These are phyloP conservation scores for Pteromalus puparum DNA, from an alignment of 1,140 invertebrate genomes.

Conservation along the genomic window DNA sequence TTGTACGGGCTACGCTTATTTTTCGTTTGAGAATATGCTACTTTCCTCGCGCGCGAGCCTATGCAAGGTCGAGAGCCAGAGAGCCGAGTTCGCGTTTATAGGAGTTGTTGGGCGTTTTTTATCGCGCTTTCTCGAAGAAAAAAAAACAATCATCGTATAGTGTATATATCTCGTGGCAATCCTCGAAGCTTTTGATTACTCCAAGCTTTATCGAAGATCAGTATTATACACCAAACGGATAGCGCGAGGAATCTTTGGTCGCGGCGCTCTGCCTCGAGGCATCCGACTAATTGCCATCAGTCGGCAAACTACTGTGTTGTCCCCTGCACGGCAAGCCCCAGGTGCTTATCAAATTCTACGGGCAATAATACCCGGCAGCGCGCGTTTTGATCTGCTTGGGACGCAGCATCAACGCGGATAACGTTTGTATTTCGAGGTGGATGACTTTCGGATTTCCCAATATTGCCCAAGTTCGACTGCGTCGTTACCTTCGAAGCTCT, in stretches of 20 bases:
- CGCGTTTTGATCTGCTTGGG: constrained; percentile 59
- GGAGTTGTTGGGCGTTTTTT: too few relatives aligned
- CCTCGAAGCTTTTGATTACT: constrained; percentile 19
- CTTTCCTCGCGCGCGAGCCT: constrained; percentile 5
- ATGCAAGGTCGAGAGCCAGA: too few relatives aligned
- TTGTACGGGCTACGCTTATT: constrained; percentile 37
- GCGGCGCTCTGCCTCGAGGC: constrained; percentile 55
- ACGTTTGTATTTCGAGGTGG: neutral
- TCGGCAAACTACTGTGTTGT: constrained; percentile 63
- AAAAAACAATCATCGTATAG: too few relatives aligned
- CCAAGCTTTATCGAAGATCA: constrained; percentile 37
- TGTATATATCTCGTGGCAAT: neutral
- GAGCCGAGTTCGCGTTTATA: too few relatives aligned
- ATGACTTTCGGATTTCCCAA: constrained; percentile 45
- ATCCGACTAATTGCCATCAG: constrained; percentile 67
- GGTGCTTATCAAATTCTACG: constrained; percentile 67
- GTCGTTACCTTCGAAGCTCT: neutral
- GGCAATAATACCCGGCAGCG: constrained; percentile 60
- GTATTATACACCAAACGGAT: neutral
- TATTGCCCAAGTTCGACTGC: constrained; percentile 42
- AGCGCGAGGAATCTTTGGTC: constrained; percentile 32
- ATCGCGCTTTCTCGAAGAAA: too few relatives aligned
- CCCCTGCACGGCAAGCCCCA: neutral
- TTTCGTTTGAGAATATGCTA: constrained; percentile 35
- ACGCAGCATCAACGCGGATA: neutral